Conservation (phyloP, 2,888 invertebrate species). For the Paralinhomoeus sp. region DNA sequence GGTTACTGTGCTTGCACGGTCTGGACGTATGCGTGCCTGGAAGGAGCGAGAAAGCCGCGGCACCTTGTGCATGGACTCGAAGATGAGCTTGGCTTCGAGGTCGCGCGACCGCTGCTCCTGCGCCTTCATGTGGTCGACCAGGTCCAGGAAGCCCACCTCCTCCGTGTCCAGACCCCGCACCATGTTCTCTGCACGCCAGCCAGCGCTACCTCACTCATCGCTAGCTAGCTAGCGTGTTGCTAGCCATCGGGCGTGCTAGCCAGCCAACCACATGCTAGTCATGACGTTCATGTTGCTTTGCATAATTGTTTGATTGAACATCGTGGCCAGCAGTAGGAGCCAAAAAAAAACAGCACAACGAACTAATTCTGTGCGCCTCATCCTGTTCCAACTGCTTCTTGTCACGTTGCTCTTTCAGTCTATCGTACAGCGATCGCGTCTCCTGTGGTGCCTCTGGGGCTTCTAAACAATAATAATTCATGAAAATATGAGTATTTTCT, state of each 20-base stretch:
- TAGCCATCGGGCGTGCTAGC: too few relatives aligned
- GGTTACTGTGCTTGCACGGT: too few relatives aligned
- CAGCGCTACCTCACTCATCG: too few relatives aligned
- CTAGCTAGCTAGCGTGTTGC: too few relatives aligned
- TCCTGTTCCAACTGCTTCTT: conserved; percentile 79
- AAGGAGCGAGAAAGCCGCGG: too few relatives aligned
- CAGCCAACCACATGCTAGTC: too few relatives aligned
- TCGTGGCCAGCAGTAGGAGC: too few relatives aligned
- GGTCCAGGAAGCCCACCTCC: conserved; percentile 74
- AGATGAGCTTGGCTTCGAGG: conserved; percentile 12
- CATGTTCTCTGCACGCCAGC: conserved; percentile 33
- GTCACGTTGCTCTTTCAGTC: conserved; percentile 69
- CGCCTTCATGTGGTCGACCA: conserved; percentile 38
- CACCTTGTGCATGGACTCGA: conserved; percentile 11
- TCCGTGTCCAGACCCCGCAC: conserved; percentile 74
- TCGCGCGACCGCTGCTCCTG: conserved; percentile 6
- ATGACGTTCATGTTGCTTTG: too few relatives aligned
- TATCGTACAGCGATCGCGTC: conserved; percentile 62
- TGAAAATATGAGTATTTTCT: background rate
- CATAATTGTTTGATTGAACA: too few relatives aligned
- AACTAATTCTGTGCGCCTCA: conserved; percentile 82
- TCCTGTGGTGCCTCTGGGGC: conserved; percentile 67
- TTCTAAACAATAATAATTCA: conserved; percentile 36
- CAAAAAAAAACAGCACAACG: conserved; percentile 30
- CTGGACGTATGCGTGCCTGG: too few relatives aligned